Conservation (phyloP, 2,888 invertebrate species). For the Malacosoma neustria region DNA sequence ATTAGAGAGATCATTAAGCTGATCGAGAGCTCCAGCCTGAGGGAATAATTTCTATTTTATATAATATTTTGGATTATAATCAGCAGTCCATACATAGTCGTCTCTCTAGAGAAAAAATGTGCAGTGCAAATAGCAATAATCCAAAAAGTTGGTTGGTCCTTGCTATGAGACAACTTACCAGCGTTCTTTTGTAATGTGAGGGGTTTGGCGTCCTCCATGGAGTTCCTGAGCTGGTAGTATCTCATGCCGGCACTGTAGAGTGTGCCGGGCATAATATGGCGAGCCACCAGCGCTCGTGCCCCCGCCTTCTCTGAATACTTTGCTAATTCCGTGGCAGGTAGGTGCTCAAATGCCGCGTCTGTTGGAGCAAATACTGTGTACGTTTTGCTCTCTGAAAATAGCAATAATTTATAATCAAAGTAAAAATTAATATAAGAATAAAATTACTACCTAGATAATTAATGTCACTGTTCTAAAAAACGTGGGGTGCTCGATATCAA, state of each 20-base stretch:
- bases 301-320: slow-evolving; percentile 77
- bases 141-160: no score
- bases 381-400: slow-evolving; percentile 81
- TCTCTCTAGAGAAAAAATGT: no score
- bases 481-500: no score
- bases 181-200: slow-evolving; percentile 87
- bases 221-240: slow-evolving; percentile 89
- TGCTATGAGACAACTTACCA: no score
- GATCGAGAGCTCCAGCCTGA: no score
- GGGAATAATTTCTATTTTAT: no score
- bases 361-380: slow-evolving; percentile 91
- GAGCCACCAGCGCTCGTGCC: slow-evolving; percentile 83
- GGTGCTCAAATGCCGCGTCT: slow-evolving; percentile 84
- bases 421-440: not conserved
- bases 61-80: no score
- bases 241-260: slow-evolving; percentile 91
- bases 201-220: slow-evolving; percentile 82
- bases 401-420: not conserved
- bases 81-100: no score
- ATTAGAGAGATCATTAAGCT: no score
- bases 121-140: no score
- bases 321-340: slow-evolving; percentile 76
- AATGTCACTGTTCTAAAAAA: no score
- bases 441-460: no score
- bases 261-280: slow-evolving; percentile 85